A percentile compares a stretch with the other conserved stretches of the same genome.
Conservation (phyloP, 2,113 vertebrate genomes). For the Rhombomys opimus region DNA sequence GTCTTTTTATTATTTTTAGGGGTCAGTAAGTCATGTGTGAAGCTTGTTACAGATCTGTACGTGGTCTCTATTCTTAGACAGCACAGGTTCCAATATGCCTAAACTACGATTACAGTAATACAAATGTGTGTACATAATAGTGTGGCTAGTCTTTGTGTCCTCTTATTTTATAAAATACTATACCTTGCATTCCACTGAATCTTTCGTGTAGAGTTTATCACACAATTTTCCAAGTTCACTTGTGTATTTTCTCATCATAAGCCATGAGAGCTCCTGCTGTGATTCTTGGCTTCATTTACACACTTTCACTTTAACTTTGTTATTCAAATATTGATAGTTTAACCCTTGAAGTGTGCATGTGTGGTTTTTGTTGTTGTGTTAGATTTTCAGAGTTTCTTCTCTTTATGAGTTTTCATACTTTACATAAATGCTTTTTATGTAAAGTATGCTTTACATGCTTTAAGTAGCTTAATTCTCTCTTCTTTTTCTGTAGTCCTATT, state of each 20-base stretch:
- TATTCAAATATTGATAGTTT: slow-evolving; percentile 11
- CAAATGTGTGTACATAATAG: background rate
- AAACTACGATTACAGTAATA: background rate
- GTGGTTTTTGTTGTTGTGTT: background rate
- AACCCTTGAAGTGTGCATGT: background rate
- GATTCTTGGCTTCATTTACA: slow-evolving; percentile 3
- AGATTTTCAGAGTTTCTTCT: slow-evolving; percentile 33
- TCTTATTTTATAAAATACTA: background rate
- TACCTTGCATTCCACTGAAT: background rate
- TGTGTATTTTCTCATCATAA: background rate
- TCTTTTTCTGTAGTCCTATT: background rate
- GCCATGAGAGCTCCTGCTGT: background rate
- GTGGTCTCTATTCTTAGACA: background rate
- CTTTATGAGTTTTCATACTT: slow-evolving; percentile 27
- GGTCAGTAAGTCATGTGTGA: background rate
- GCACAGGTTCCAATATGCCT: background rate
- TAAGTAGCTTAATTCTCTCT: background rate
- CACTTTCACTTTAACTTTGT: background rate
- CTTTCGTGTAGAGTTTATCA: slow-evolving; percentile 29
- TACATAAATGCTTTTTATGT: background rate
- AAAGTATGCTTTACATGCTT: background rate
- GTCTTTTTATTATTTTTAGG: slow-evolving; percentile 44
- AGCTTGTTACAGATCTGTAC: background rate
- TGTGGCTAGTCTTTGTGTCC: background rate
- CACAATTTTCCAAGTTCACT: background rate